A percentile compares a stretch with the other conserved stretches of the same genome.
These are phyloP conservation scores for Amiota minor DNA, from an alignment of 2,888 invertebrate species.

Conservation along the genomic window DNA sequence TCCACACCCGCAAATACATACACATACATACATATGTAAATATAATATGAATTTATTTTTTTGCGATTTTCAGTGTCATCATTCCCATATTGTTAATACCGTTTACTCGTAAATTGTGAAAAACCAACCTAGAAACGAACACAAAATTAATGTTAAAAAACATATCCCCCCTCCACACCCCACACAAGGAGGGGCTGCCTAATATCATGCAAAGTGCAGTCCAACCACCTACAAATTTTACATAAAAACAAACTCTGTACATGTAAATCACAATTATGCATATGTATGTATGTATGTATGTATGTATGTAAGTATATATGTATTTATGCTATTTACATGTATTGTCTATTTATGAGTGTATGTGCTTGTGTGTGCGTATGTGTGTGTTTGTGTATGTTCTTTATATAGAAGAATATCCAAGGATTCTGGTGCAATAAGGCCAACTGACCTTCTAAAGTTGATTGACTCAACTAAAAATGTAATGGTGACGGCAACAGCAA, in stretches of 20 bases:
- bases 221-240: background rate
- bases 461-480: constrained; percentile 55
- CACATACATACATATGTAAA: no score
- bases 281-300: constrained; percentile 14
- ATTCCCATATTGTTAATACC: no score
- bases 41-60: no score
- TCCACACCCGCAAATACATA: no score
- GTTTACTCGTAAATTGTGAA: no score
- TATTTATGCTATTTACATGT: constrained; percentile 25
- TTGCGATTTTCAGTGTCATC: no score
- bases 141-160: background rate
- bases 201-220: background rate
- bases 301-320: background rate
- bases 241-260: background rate
- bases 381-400: constrained; percentile 19
- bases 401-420: constrained; percentile 60
- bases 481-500: constrained; percentile 40
- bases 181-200: background rate
- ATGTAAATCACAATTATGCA: constrained; percentile 29
- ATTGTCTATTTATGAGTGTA: constrained; percentile 13
- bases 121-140: background rate
- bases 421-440: constrained; percentile 63
- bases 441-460: constrained; percentile 69
- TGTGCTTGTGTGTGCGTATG: no score
- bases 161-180: no score